Percentiles rank a stretch among this genome's conserved stretches.
These are phyloP conservation scores for Apis florea DNA, from an alignment of 1,140 invertebrate species.

Conservation along the genomic window DNA sequence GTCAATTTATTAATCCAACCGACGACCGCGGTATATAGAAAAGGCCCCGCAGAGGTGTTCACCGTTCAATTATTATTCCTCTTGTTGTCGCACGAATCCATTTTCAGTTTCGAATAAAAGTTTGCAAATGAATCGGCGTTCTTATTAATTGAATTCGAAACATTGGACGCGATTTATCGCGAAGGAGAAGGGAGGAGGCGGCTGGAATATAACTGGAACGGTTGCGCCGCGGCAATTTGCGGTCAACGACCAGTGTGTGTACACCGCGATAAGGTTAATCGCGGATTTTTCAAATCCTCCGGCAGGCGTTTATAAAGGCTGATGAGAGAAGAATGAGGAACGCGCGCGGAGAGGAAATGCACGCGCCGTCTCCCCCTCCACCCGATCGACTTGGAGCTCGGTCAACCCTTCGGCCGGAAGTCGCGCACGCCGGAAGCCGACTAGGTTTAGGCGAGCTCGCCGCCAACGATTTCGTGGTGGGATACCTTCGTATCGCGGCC, in stretches of 20 bases:
- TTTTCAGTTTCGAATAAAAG: slow-evolving; percentile 2
- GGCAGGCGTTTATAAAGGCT: slow-evolving; percentile 9
- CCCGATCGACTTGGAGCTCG: slow-evolving; percentile 35
- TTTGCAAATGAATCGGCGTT: slow-evolving; percentile 46
- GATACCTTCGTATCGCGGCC: slow-evolving; percentile 45
- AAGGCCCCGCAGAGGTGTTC: slow-evolving; percentile 45
- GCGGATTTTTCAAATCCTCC: slow-evolving; percentile 21
- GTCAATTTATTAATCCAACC: slow-evolving; percentile 64
- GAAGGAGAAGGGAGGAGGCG: neutral
- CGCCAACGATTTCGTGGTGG: slow-evolving; percentile 64
- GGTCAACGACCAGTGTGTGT: slow-evolving; percentile 36
- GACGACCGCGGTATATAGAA: slow-evolving; percentile 31
- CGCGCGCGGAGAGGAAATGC: neutral
- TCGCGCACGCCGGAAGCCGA: slow-evolving; percentile 71
- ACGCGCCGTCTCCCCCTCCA: neutral
- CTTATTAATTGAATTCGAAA: slow-evolving; percentile 22
- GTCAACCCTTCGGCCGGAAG: slow-evolving; percentile 74
- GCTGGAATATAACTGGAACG: slow-evolving; percentile 28
- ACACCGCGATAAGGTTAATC: slow-evolving; percentile 35
- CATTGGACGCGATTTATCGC: slow-evolving; percentile 17
- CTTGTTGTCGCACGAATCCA: neutral
- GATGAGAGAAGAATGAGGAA: slow-evolving; percentile 23
- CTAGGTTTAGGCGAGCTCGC: slow-evolving; percentile 71
- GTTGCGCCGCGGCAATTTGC: slow-evolving; percentile 43
- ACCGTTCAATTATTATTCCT: slow-evolving; percentile 6